Evolutionary conservation across 2,113 vertebrate genomes (phyloP).

Genomic region (Leptocoma aspasia): DNA sequence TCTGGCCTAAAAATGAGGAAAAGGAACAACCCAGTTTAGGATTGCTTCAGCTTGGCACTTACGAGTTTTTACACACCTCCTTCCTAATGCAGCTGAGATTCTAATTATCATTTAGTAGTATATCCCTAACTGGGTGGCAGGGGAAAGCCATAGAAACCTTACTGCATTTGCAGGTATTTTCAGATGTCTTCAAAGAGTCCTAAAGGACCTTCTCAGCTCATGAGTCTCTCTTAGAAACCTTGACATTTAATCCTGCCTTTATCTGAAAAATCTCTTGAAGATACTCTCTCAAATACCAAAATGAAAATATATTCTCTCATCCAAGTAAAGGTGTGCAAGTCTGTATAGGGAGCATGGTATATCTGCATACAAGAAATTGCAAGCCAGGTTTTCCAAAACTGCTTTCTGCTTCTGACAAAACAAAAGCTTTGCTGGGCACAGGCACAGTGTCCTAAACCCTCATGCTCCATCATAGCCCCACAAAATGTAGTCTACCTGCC

Average conservation of each 20-base stretch:
- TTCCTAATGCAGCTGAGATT: background rate
- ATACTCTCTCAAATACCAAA: background rate
- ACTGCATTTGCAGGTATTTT: background rate
- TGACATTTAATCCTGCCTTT: background rate
- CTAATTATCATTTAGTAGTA: background rate
- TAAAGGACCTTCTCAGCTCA: background rate
- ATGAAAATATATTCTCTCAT: background rate
- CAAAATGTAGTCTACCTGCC: background rate
- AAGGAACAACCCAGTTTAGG: background rate
- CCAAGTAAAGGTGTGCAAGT: background rate
- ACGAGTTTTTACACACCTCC: fast-evolving
- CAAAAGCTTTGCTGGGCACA: background rate
- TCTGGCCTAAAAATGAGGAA: background rate
- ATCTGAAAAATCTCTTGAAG: background rate
- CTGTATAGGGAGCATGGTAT: background rate
- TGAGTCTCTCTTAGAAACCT: background rate
- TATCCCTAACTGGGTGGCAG: background rate
- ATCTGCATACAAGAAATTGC: background rate
- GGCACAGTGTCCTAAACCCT: background rate
- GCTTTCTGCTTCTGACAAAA: background rate
- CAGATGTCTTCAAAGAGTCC: background rate
- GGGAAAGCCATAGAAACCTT: background rate
- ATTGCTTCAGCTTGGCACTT: background rate
- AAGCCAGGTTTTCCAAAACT: background rate
- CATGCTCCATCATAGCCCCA: fast-evolving